Evolutionary conservation across 2,888 invertebrate species (phyloP).

Genomic region (Orchesella flavescens): DNA sequence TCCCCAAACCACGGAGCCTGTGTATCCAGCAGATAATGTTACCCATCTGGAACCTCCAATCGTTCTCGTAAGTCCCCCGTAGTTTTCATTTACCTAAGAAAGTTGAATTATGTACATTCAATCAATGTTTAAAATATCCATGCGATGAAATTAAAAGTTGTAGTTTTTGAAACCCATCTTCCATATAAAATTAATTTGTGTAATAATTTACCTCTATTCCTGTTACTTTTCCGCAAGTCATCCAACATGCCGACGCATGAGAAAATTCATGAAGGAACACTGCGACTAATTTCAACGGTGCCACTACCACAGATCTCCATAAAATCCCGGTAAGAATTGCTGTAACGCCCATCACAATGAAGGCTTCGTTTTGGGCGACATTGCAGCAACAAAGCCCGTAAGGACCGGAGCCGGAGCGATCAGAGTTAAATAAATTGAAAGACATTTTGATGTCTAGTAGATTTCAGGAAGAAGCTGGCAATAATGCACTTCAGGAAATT

Average conservation of each 20-base stretch:
- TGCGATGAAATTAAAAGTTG: too few species aligned
- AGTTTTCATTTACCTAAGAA: slow-evolving; percentile 65
- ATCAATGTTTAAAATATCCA: too few species aligned
- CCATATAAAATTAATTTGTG: too few species aligned
- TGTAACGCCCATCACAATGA: slow-evolving; percentile 66
- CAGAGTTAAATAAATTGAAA: not conserved
- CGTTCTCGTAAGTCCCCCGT: slow-evolving; percentile 65
- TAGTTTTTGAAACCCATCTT: too few species aligned
- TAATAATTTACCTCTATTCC: slow-evolving; percentile 64
- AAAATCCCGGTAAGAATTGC: slow-evolving; percentile 63
- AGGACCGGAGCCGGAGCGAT: not conserved
- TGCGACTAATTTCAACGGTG: slow-evolving; percentile 67
- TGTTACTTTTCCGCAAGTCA: slow-evolving; percentile 67
- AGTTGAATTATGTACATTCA: too few species aligned
- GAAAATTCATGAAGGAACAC: slow-evolving; percentile 69
- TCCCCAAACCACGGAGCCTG: slow-evolving; percentile 68
- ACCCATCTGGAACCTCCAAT: slow-evolving; percentile 65
- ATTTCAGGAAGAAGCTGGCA: too few species aligned
- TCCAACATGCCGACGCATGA: slow-evolving; percentile 68
- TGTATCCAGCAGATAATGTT: slow-evolving; percentile 67
- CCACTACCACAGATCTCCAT: slow-evolving; percentile 62
- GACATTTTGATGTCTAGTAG: not conserved
- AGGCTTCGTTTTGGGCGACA: slow-evolving; percentile 64
- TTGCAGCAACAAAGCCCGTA: slow-evolving; percentile 66
- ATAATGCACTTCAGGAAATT: too few species aligned